Base-by-base conservation (phyloP, 2,797 vertebrate species). In the Toxotes lorentzi region DNA sequence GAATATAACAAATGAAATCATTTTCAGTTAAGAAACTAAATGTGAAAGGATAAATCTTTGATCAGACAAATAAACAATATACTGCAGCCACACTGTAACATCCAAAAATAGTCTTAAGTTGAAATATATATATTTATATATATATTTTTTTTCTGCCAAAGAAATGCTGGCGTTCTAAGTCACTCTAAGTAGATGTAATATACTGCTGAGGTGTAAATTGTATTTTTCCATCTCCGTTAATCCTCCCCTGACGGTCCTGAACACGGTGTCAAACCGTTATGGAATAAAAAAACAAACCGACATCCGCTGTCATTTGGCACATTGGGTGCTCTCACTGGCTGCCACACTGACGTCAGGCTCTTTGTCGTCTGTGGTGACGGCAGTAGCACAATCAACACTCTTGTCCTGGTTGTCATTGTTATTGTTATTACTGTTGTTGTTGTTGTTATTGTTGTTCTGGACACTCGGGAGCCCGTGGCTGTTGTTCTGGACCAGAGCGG, bases 71-170 rank as follows among this genome's bases (percentile, higher is more conserved):
- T 81, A 89, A 89, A 94, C 89, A 96, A 94, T 94, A 94, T 94
- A 95, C 92, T 94, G 93, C 94, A 93, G 94, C 95, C 95, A 95
- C 92, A 94, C 94, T 91, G 93, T 88, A 95, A 96, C 95, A 95
- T 95, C 93, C 93, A 95, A 96, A 95, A 95, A 95, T 92, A 94
- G 91, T 96, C 92, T 94, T 90, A 96, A 94, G 91, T 94, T 92
- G 90, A 94, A 92, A 94, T 93, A 94, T 94, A 93, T 89, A 89
- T 84, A 57, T 66, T 38, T 76, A 19, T 66, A 23, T 51, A 38
- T 56, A 19, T 30, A 19, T 17, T 23, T 53, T 78, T 81, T 91
- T 91, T 69, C 79, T 93, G 95, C 94, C 95, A 94, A 94, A 86
- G 93, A 94, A 95, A 91, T 90, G 79, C 73, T 93, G 96, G 95